Base-by-base conservation (phyloP, 2,797 vertebrate species). In the Oryzias sinensis region DNA sequence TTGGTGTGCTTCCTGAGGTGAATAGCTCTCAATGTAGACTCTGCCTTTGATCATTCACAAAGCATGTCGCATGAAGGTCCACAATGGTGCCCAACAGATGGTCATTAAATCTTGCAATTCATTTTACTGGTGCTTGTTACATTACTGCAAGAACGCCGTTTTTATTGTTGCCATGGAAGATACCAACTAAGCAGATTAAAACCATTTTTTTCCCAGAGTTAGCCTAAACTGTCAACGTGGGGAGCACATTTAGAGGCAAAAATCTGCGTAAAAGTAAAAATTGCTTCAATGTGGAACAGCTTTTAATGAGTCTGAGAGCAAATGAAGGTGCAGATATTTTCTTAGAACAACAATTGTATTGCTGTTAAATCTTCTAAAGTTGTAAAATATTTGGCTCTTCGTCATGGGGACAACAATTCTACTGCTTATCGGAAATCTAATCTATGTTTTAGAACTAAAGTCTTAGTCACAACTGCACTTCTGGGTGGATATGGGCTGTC, bases 41-140 rank as follows among this genome's bases (percentile, higher is more conserved):
- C 67, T 78, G 83, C 75, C 85, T 91, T 92, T 90, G 88, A 90
- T 89, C 84, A 72, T 80, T 77, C 82, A 86, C 70, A 82, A 82
- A 86, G 75, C 83, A 74, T 81, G 86, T 87, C 66, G 76, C 76
- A 70, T 68, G 65, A 43, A 77, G 82, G 85, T 86, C 82, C 72
- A 80, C 79, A 63, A 68, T 70, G 44, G 85, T 82, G 77, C 76
- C 85, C 80, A 85, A 76, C 90, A 92, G 90, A 91, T 91, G 90
- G 90, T 80, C 84, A 88, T 91, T 91, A 91, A 91, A 91, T 91
- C 81, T 68, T 70, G 78, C 78, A 46, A 90, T 91, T 86, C 87
- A 88, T 89, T 91, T 90, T 89, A 90, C 85, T 83, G 76, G 65
- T 69, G 70, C 63, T 72, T 88, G 88, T 90, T 87, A 88, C 68